Percentiles rank a stretch among this genome's conserved stretches.
These are phyloP conservation scores for Babylonia areolata DNA, from an alignment of 1,140 invertebrate genomes.

Conservation along the genomic window DNA sequence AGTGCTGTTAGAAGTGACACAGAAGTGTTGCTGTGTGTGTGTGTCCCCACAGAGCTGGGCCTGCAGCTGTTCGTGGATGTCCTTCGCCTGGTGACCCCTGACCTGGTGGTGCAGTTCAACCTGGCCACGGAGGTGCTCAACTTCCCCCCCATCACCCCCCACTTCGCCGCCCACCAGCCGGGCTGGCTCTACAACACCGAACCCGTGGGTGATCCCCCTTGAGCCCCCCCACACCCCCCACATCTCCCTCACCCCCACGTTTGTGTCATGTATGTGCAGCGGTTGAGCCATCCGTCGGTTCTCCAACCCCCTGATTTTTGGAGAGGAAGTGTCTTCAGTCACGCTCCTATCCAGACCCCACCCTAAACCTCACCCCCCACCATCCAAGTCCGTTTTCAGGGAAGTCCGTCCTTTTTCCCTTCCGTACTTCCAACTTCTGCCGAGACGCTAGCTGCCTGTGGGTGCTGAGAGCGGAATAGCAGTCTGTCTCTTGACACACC, in stretches of 20 bases:
- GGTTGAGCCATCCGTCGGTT: background rate
- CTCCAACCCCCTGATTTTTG: too few species aligned
- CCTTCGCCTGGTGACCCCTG: conserved; percentile 64
- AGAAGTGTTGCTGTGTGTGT: background rate
- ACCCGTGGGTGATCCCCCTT: conserved; percentile 39
- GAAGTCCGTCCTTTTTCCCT: too few species aligned
- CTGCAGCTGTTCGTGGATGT: conserved; percentile 69
- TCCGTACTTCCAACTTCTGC: too few species aligned
- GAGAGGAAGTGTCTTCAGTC: too few species aligned
- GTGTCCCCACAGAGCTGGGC: conserved; percentile 65
- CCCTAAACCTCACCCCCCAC: too few species aligned
- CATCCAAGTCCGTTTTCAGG: too few species aligned
- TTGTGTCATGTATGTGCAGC: background rate
- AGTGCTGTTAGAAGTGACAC: too few species aligned
- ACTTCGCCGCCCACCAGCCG: conserved; percentile 44
- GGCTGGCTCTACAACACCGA: conserved; percentile 56
- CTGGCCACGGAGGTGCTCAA: conserved; percentile 55
- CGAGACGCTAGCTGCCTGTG: too few species aligned
- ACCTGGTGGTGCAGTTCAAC: conserved; percentile 70
- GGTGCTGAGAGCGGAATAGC: too few species aligned
- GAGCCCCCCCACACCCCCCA: background rate
- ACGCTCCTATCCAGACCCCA: too few species aligned
- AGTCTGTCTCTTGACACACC: too few species aligned
- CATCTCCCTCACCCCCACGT: background rate
- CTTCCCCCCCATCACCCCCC: conserved; percentile 58